Evolutionary conservation across 2,888 invertebrate species (phyloP), one percentile per base, ranked within the genome.

Genomic region (Kuschelorhynchus macadamiae): DNA sequence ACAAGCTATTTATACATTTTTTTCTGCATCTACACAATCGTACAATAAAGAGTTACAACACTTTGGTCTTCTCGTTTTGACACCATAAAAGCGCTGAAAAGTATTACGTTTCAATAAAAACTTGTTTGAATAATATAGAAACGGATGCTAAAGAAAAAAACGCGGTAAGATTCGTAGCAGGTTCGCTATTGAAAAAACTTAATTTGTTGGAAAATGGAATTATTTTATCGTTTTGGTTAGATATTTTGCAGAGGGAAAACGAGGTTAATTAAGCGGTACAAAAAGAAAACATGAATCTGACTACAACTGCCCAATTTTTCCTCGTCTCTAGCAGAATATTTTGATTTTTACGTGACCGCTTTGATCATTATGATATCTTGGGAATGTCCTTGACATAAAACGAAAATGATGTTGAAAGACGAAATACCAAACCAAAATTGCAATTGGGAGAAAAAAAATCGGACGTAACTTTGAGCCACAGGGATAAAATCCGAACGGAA

Each of bases 321-420:
- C 16, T 50, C 50, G 17, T 50, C 50, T 50, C 21, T 30, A 30
- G 30, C 50, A 50, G 50, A 50, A 50, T 50, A 50, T 36, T 50
- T 30, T 50, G 50, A 50, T 50, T 50, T 50, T 50, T 50, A 50
- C 50, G 50, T 30, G 50, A 50, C 32, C 50, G 50, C 25, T 30
- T 46, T 50, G 50, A 50, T 11, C 25, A 25, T 25, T 25, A 25
- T 25, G 25, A 25, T 3, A 7, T 25, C 7, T 25, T 25, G 25
- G 25, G 50, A 50, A 50, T 16, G 36, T 50, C 30, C 14, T 50
- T 50, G 17, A 50, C 50, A 36, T 1, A 36, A 30, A 50, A 50
- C 50, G 32, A 50, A 50, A 50, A 50, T 50, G 25, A 30, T 50
- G 32, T 50, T 49, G n/a, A 49, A 49, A 49, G 17, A 8, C 50